A percentile compares a stretch with the other conserved stretches of the same genome.
phyloP scores from a whole-genome alignment of 2,888 invertebrate species.

The Cremastinae sp. region DNA sequence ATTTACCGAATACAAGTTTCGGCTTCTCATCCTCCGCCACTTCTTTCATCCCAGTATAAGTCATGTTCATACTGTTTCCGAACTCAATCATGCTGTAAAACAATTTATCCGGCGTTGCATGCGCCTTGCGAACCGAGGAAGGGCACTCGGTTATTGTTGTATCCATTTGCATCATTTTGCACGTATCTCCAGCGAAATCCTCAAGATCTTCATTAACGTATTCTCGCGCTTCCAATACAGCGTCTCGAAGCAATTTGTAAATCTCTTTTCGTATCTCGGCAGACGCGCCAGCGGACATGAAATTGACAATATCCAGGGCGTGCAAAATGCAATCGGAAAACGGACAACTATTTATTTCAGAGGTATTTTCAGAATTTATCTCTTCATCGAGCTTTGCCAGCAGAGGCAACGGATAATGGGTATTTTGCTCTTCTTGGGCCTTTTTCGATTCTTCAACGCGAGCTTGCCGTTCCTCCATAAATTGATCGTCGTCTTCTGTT shows the following conservation, averaged over 20 bases:
- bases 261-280: constrained; percentile 5
- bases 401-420: background rate
- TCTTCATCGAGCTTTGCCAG: background rate
- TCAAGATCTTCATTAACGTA: background rate
- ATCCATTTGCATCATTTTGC: background rate
- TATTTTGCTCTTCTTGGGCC: background rate
- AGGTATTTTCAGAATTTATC: background rate
- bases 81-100: too few species aligned
- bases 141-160: too few species aligned
- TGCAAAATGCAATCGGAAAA: background rate
- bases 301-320: background rate
- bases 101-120: too few species aligned
- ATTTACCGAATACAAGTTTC: too few species aligned
- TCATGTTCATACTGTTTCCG: too few species aligned
- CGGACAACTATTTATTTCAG: background rate
- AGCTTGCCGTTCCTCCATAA: too few species aligned
- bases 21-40: background rate
- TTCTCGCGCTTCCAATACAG: constrained; percentile 9
- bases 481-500: too few species aligned
- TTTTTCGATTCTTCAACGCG: too few species aligned
- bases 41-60: too few species aligned
- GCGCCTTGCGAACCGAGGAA: too few species aligned
- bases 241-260: constrained; percentile 17
- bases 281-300: background rate
- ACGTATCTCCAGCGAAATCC: constrained; percentile 1